phyloP scores from a whole-genome alignment of 2,113 vertebrate genomes.

The Melanerpes formicivorus region DNA sequence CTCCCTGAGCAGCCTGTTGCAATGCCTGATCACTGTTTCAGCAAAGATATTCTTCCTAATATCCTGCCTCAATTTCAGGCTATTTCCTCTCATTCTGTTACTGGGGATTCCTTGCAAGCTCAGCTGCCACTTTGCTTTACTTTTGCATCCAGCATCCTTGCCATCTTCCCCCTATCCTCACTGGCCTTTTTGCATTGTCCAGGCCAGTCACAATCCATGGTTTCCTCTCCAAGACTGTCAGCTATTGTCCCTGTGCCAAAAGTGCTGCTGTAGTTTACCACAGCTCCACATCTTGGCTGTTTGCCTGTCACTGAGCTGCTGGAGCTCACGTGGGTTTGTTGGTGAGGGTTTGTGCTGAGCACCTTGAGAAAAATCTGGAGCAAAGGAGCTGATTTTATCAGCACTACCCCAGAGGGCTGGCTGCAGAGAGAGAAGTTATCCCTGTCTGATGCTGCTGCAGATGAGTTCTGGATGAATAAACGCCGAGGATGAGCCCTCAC shows the following conservation, averaged over 20 bases:
- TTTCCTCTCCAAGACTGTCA: background rate
- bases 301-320: background rate
- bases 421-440: background rate
- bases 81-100: too few relatives aligned
- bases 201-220: background rate
- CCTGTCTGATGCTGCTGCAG: rapidly evolving
- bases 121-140: background rate
- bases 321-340: background rate
- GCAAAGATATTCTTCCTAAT: too few relatives aligned
- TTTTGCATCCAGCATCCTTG: background rate
- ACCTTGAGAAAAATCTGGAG: background rate
- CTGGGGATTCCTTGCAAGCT: too few relatives aligned
- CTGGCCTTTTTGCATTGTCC: background rate
- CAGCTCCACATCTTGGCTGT: background rate
- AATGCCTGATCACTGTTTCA: too few relatives aligned
- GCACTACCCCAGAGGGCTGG: background rate
- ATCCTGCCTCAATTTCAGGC: too few relatives aligned
- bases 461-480: background rate
- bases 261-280: background rate
- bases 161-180: background rate
- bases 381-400: background rate
- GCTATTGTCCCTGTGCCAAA: background rate
- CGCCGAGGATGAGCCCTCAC: background rate
- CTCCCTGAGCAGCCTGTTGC: too few relatives aligned
- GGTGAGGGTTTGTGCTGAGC: background rate